Percentiles rank a stretch among this genome's conserved stretches.
Evolutionary conservation across 53 echinoderm and acorn worm genomes (phyloP).

Genomic region (Astropecten irregularis): DNA sequence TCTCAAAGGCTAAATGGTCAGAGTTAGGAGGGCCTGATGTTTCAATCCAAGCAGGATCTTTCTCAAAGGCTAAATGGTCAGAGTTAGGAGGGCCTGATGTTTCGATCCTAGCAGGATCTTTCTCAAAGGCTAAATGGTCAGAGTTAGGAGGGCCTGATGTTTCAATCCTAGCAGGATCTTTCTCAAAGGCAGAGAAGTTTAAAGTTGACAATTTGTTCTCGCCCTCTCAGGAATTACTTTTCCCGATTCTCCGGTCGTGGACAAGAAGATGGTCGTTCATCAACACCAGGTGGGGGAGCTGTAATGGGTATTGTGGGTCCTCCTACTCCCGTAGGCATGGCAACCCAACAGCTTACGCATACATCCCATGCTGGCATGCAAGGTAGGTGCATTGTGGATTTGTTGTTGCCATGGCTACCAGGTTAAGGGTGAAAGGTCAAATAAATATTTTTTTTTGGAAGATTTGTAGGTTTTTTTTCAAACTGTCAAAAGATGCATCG

Average conservation of each 20-base stretch:
- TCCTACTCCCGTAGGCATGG: slow-evolving; percentile 98
- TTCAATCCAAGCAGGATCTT: too few relatives aligned
- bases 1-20: too few relatives aligned
- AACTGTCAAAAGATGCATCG: too few relatives aligned
- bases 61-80: too few relatives aligned
- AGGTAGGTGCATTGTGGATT: slow-evolving; percentile 58
- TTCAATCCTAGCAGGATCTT: too few relatives aligned
- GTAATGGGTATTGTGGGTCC: slow-evolving; percentile 99
- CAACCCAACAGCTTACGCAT: slow-evolving; percentile 82
- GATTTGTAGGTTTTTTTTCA: not conserved
- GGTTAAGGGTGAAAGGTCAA: slow-evolving; percentile 18
- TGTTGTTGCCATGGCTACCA: slow-evolving; percentile 55
- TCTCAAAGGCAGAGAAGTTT: too few relatives aligned
- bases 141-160: too few relatives aligned
- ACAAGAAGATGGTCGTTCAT: slow-evolving; percentile 57
- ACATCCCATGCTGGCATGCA: slow-evolving; percentile 59
- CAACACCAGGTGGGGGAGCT: slow-evolving; percentile 77
- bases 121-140: too few relatives aligned
- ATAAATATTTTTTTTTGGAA: not conserved
- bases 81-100: too few relatives aligned
- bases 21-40: too few relatives aligned
- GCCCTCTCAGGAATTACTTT: slow-evolving; percentile 93
- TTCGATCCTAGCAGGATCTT: too few relatives aligned
- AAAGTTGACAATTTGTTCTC: too few relatives aligned
- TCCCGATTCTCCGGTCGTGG: slow-evolving; percentile 69